A percentile compares a stretch with the other conserved stretches of the same genome.
These are phyloP conservation scores for Aethes cnicana DNA, from an alignment of 2,888 invertebrate species.

Conservation along the genomic window DNA sequence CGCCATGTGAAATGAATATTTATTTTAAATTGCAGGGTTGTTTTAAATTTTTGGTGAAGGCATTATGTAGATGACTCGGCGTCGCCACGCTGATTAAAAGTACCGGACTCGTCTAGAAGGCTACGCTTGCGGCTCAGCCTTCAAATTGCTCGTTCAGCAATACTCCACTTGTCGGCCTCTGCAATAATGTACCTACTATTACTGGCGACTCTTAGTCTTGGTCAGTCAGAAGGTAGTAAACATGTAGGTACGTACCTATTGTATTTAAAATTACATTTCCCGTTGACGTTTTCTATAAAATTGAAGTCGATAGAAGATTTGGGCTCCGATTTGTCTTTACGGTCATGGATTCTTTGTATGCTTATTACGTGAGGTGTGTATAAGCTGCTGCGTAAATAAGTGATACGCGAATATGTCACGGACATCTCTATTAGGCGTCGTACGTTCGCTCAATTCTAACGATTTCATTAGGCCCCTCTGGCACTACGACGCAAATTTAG, in stretches of 20 bases:
- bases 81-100: too few relatives aligned
- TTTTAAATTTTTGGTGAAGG: too few relatives aligned
- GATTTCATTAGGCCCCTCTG: neutral
- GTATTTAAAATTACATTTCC: slow-evolving; percentile 53
- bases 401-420: slow-evolving; percentile 35
- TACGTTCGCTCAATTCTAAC: neutral
- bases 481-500: too few relatives aligned
- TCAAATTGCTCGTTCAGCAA: too few relatives aligned
- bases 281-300: slow-evolving; percentile 50
- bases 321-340: slow-evolving; percentile 53
- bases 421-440: slow-evolving; percentile 2
- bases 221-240: slow-evolving; percentile 25
- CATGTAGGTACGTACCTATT: slow-evolving; percentile 38
- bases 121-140: too few relatives aligned
- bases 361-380: slow-evolving; percentile 44
- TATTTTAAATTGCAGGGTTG: too few relatives aligned
- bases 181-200: slow-evolving; percentile 5
- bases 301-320: slow-evolving; percentile 46
- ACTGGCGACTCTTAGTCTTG: slow-evolving; percentile 23
- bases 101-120: too few relatives aligned
- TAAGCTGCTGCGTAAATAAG: slow-evolving; percentile 40
- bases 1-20: too few relatives aligned
- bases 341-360: slow-evolving; percentile 37
- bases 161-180: too few relatives aligned
- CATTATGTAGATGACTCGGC: too few relatives aligned